These are phyloP conservation scores for Martes flavigula DNA, from an alignment of 2,797 vertebrate species.

Conservation along the genomic window DNA sequence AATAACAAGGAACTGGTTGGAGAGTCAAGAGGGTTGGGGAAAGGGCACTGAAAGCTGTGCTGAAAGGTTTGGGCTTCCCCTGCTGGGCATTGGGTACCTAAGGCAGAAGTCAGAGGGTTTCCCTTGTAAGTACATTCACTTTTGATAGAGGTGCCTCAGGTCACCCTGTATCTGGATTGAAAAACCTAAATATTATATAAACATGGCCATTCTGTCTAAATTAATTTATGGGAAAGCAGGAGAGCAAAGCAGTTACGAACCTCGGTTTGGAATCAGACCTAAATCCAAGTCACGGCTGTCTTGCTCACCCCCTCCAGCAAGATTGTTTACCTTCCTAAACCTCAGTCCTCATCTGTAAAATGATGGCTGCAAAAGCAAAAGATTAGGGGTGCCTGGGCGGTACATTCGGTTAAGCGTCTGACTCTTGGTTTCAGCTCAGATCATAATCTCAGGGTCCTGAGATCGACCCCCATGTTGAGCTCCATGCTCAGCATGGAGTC, in stretches of 20 bases:
- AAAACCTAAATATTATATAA: neutral
- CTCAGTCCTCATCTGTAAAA: neutral
- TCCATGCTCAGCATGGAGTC: neutral
- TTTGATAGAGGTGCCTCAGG: neutral
- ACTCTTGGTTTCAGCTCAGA: neutral
- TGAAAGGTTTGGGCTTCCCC: neutral
- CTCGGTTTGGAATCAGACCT: neutral
- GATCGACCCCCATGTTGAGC: neutral
- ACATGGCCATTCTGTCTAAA: neutral
- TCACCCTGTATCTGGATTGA: neutral
- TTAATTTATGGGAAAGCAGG: neutral
- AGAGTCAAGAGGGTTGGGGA: neutral
- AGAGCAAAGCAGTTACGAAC: neutral
- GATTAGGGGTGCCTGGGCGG: neutral
- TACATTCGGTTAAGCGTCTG: rapidly evolving
- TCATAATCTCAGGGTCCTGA: neutral
- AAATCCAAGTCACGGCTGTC: neutral
- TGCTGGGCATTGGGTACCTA: neutral
- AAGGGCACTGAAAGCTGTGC: neutral
- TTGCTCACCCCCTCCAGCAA: neutral
- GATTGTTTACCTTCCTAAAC: neutral
- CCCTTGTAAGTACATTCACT: neutral
- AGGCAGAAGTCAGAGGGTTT: neutral
- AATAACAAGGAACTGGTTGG: neutral
- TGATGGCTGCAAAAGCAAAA: neutral